Base-by-base conservation (phyloP, 2,797 vertebrate genomes). In the Gambusia yucatana region DNA sequence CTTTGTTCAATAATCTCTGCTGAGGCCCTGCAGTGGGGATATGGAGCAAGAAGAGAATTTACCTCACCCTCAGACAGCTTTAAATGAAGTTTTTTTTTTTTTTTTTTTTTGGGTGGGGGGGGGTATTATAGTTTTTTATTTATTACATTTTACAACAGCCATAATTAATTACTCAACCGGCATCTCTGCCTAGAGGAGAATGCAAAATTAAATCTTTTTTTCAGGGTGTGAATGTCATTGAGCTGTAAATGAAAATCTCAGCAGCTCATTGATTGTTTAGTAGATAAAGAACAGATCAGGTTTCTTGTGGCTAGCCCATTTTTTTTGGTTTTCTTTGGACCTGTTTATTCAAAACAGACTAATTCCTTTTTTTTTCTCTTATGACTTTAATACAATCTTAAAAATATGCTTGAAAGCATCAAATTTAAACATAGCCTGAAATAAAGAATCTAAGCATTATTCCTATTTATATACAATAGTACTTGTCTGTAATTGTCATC, bases 1-100 rank as follows among this genome's bases (percentile, higher is more conserved):
- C 91, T 91, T 89, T 89, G 80, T 87, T 91, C 86, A 75, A 33
- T 91, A 87, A 88, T 92, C 77, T 88, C 79, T 80, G 78, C 76
- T 76, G 87, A 89, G 79, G 83, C 84, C 71, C 75, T 81, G 87
- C 77, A 0, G 33, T 46, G 67, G 59, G 63, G 67, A 52, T 75
- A 44, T 22, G 71, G 39, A 81, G 77, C 57, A 5, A 70, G 52
- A 77, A 83, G 77, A 77, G 78, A 57, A 59, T 88, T 88, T 84
- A 65, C 80, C 84, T 77, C 71, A 82, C 83, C 75, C 73, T 74
- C 41, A 14, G 43, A 77, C 77, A 76, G 79, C 67, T 84, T 86
- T 78, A 61, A 65, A 6, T 65, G 48, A 76, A 59, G 11, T 30
- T 72, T 72, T 74, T 36, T 50, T 59, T 41, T 16, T 16, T 28